Evolutionary conservation across 2,797 vertebrate species (phyloP).

Genomic region (Monodelphis domestica): DNA sequence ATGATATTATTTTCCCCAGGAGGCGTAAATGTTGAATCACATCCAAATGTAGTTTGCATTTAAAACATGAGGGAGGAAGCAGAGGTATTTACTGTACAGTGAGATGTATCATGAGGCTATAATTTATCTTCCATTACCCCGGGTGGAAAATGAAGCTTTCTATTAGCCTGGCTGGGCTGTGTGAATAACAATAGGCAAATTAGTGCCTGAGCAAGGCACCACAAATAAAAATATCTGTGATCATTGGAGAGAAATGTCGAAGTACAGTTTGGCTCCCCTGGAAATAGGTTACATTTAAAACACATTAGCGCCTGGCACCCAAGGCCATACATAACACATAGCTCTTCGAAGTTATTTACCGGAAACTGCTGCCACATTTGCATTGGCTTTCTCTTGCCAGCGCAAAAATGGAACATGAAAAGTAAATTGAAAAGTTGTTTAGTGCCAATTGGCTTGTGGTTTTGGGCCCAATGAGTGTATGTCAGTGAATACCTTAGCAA

Average conservation of each 20-base stretch:
- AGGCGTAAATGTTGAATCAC: slow-evolving; percentile 30
- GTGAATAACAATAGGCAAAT: slow-evolving; percentile 72
- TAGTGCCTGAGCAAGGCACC: background rate
- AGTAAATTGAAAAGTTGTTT: slow-evolving; percentile 68
- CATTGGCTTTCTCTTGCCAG: slow-evolving; percentile 68
- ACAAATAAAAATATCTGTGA: slow-evolving; percentile 56
- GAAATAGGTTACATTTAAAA: slow-evolving; percentile 76
- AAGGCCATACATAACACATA: slow-evolving; percentile 55
- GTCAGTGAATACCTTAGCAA: slow-evolving; percentile 4
- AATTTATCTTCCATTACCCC: slow-evolving; percentile 63
- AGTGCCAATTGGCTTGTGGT: background rate
- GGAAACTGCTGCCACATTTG: slow-evolving; percentile 69
- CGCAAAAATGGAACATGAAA: slow-evolving; percentile 68
- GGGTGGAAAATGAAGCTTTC: slow-evolving; percentile 53
- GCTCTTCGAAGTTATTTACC: slow-evolving; percentile 72
- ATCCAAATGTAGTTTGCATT: slow-evolving; percentile 62
- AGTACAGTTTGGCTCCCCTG: slow-evolving; percentile 37
- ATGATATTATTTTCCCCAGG: slow-evolving; percentile 16
- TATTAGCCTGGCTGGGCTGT: slow-evolving; percentile 40
- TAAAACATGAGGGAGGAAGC: slow-evolving; percentile 47
- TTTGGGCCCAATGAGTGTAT: background rate
- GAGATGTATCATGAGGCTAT: slow-evolving; percentile 36
- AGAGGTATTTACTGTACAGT: slow-evolving; percentile 3
- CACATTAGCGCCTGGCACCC: slow-evolving; percentile 73
- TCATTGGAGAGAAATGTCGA: slow-evolving; percentile 67